phyloP scores from a whole-genome alignment of 2,888 invertebrate species.

The Pediacus dermestoides region DNA sequence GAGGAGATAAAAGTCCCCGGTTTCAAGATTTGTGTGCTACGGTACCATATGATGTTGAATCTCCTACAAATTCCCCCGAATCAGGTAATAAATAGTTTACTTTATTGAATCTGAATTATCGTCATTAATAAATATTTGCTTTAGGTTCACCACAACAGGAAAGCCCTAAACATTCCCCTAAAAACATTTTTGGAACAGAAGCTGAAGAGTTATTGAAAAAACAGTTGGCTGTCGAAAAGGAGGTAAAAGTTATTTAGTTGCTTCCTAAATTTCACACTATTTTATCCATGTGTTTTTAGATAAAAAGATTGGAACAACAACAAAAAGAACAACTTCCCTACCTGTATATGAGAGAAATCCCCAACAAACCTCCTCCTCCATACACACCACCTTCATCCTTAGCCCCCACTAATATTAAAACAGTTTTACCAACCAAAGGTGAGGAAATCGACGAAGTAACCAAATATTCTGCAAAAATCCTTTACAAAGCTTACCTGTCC shows the following conservation, averaged over 20 bases:
- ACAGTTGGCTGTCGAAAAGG: conserved; percentile 61
- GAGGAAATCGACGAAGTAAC: conserved; percentile 52
- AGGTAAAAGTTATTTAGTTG: too few species aligned
- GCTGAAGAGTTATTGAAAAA: conserved; percentile 61
- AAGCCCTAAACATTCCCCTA: conserved; percentile 15
- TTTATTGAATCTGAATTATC: conserved; percentile 6
- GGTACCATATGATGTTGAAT: conserved; percentile 44
- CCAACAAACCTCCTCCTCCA: conserved; percentile 73
- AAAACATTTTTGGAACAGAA: conserved; percentile 49
- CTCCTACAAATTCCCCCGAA: conserved; percentile 39
- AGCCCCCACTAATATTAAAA: conserved; percentile 28
- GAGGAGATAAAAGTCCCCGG: conserved; percentile 43
- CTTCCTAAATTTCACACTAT: too few species aligned
- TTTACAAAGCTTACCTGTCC: conserved; percentile 48
- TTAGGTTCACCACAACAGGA: conserved; percentile 35
- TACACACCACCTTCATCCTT: conserved; percentile 61
- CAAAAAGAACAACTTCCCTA: conserved; percentile 55
- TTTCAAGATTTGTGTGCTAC: conserved; percentile 46
- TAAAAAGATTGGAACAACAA: conserved; percentile 56
- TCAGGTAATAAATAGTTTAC: conserved; percentile 29
- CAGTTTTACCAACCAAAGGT: conserved; percentile 49
- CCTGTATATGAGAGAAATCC: conserved; percentile 62
- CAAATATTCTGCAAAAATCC: conserved; percentile 48
- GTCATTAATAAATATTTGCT: too few species aligned
- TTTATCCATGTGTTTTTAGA: conserved; percentile 43